phyloP scores from a whole-genome alignment of 2,113 vertebrate genomes.

The Pachyramphus minor region DNA sequence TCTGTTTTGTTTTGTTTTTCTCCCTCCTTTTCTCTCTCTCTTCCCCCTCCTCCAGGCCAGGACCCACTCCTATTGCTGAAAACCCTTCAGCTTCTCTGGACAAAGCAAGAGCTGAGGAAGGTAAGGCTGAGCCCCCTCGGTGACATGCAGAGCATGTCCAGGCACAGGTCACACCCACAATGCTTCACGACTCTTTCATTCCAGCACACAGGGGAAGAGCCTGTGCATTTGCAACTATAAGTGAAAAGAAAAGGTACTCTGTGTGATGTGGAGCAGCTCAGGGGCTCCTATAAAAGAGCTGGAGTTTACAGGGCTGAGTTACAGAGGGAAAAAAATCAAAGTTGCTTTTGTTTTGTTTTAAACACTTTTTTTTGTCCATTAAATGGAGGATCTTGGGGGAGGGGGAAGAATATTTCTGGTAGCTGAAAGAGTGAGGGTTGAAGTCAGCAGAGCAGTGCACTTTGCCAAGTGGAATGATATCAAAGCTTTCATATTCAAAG shows the following conservation, averaged over 20 bases:
- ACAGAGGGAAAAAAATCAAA: not conserved
- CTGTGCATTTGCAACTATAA: not conserved
- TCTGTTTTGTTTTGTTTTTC: conserved; percentile 35
- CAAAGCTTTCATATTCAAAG: not conserved
- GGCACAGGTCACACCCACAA: not conserved
- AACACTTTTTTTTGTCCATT: not conserved
- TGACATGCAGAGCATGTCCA: conserved; percentile 10
- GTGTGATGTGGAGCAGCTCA: not conserved
- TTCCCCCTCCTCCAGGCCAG: conserved; percentile 27
- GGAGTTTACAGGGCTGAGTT: conserved; percentile 15
- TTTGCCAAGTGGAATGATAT: not conserved
- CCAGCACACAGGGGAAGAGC: not conserved
- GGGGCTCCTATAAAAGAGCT: not conserved
- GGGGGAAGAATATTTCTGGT: not conserved
- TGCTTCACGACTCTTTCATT: not conserved
- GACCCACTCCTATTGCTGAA: conserved; percentile 32
- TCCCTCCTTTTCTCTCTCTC: not conserved
- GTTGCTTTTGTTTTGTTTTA: conserved; percentile 35
- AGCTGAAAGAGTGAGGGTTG: not conserved
- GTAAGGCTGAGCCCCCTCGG: conserved; percentile 43
- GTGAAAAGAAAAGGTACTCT: conserved; percentile 29
- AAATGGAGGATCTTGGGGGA: not conserved
- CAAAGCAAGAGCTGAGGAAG: conserved; percentile 54
- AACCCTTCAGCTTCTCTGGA: conserved; percentile 51
- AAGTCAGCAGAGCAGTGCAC: not conserved